Base-by-base conservation (phyloP, 2,797 vertebrate genomes). In the Dicrostonyx torquatus region DNA sequence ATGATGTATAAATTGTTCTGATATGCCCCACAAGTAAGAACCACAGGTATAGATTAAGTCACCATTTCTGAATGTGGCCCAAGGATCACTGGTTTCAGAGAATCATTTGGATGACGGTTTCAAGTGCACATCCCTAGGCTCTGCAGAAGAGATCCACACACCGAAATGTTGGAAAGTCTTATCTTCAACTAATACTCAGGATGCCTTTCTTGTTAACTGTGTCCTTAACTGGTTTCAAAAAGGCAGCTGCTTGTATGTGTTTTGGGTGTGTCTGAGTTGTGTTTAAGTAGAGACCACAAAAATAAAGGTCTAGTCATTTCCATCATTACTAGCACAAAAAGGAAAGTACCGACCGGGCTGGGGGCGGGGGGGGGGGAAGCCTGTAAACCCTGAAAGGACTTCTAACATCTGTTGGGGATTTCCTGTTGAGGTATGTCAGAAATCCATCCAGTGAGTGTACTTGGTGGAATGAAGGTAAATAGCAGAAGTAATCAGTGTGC, bases 1-100 rank as follows among this genome's bases (percentile, higher is more conserved):
- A 78, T 53, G 31, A 94, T 88, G n/a, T 73, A 75, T 58, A 58
- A 60, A 50, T 92, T 40, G 90, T 72, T 93, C 40, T 90, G 43
- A 82, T 53, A 13, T 24, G 22, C 5, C 72, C 18, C 53, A 18
- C 34, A 5, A 18, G 0, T 91, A 64, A 80, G 45, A 93, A 76
- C 53, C 34, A 29, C n/a, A 70, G 66, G 26, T 40, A 2, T 5
- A 48, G 73, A 87, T 0, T 92, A 89, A 89, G 48, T 83, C 64
- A 9, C 1, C 76, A 14, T 64, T 94, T 86, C 62, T 26, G 34
- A 87, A 26, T 73, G 43, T 58, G 48, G 24, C 55, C 31, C 53
- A 78, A 68, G 37, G n/a, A 84, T 58, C 53, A 45, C 11, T 31
- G 58, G n/a, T 53, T 73, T 96, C 17, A 43, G 45, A 88, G 79